Evolutionary conservation across 2,113 vertebrate species (phyloP), one percentile per base, ranked within the genome.

Genomic region (Campylorhamphus procurvoides): DNA sequence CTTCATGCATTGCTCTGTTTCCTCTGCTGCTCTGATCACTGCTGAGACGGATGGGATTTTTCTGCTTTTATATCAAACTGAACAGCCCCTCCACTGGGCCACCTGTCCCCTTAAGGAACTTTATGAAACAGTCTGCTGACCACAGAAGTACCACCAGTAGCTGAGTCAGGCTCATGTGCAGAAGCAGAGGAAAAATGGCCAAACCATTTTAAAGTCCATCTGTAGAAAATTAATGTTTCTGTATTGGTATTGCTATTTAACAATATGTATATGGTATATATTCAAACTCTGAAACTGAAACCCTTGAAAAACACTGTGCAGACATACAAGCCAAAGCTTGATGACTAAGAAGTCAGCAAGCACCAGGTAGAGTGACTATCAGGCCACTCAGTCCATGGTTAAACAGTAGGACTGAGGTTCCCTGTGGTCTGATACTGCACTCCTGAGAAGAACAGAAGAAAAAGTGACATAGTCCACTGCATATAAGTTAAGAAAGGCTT

Each of bases 41-140:
- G 55, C 72, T 56, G 87, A 94, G 60, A 77, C 40, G 23, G 40
- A 53, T 42, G 85, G 5, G 33, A 91, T 90, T 94, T 87, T 90
- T 47, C 92, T 97, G 90, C 87, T 96, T 95, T 98, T 97, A 97
- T 94, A 97, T 69, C 78, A 96, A 84, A 91, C 24, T n/a, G 53
- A 95, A 79, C 31, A 42, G 40, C 49, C 25, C 42, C 72, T 82
- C 56, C 47, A 87, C 47, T 85, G 66, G 87, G 89, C 94, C 96
- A 97, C 92, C 89, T 97, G 95, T 81, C 87, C 52, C 60, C 86
- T 96, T 94, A 94, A 96, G 75, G 79, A 94, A 93, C 95, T 97
- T 97, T 75, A 82, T 90, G 82, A 96, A 98, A 94, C 94, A 94
- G 76, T 73, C 93, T 93, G 63, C 92, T 96, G 95, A 97, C 97